Evolutionary conservation across 2,113 vertebrate genomes (phyloP), one percentile per base, ranked within the genome.

Genomic region (Pteronura brasiliensis): DNA sequence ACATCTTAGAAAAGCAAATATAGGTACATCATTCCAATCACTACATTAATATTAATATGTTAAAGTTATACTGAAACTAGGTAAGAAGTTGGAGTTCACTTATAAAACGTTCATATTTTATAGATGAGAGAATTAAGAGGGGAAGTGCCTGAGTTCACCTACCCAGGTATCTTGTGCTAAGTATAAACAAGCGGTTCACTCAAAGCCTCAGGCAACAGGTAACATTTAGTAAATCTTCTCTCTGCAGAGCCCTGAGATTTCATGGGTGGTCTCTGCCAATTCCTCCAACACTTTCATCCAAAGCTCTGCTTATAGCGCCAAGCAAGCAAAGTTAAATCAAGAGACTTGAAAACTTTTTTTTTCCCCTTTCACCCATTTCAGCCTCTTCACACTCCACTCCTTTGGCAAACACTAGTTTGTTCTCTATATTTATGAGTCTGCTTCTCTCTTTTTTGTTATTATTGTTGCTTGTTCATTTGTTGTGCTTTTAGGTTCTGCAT

Each of bases 1-100:
- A 69, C 23, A 84, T 63, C 47, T 90, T 55, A 83, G 29, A 63
- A 97, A 95, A 95, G 93, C 31, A 85, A 76, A 93, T 52, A 13
- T 23, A 63, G 25, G 77, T 14, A 15, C 4, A 42, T 65, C 83
- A 87, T 82, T 80, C 49, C 44, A 52, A 44, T 90, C 71, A 82
- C 69, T 36, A 57, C n/a, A 55, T 42, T 86, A 90, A 92, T 57
- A 57, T 34, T 90, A 92, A 83, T 83, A 90, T 71, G 79, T 92
- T 80, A 18, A 93, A 93, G 39, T 83, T 84, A 90, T 34, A 42
- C 67, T 74, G 47, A 91, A 25, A 47, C 15, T 95, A 80, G n/a
- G 47, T 65, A 94, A 67, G 36, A 77, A 12, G 0, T 63, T 81
- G 39, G 11, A 55, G 9, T 44, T 96, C 59, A 83, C 39, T 96